Evolutionary conservation across 2,113 vertebrate species (phyloP).

Genomic region (Clarias magur): DNA sequence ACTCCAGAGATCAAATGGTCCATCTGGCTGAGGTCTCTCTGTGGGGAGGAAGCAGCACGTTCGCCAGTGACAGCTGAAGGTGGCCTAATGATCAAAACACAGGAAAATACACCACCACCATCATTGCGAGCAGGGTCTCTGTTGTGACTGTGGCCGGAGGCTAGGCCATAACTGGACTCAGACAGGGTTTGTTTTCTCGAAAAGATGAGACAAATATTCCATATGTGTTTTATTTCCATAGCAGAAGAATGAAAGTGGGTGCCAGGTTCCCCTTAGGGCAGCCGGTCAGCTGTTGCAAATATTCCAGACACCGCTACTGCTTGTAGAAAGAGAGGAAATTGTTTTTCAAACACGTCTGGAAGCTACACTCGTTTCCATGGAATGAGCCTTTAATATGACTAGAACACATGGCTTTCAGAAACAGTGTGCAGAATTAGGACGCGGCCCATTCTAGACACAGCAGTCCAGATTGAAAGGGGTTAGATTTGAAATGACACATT

Average conservation of each 20-base stretch:
- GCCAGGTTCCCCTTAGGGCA: conserved; percentile 44
- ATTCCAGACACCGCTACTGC: conserved; percentile 42
- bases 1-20: conserved; percentile 55
- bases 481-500: neutral
- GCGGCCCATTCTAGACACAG: neutral
- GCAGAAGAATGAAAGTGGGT: conserved; percentile 19
- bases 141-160: neutral
- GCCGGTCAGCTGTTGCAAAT: conserved; percentile 45
- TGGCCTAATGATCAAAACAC: conserved; percentile 48
- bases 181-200: conserved; percentile 32
- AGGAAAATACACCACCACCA: conserved; percentile 29
- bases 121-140: conserved; percentile 4
- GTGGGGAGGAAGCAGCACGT: conserved; percentile 52
- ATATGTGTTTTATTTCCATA: conserved; percentile 39
- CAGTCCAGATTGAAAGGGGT: conserved; percentile 5
- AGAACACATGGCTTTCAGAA: conserved; percentile 38
- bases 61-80: conserved; percentile 54
- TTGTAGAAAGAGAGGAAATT: conserved; percentile 51
- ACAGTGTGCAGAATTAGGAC: neutral
- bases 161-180: conserved; percentile 16
- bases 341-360: conserved; percentile 48
- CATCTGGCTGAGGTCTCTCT: conserved; percentile 50
- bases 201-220: conserved; percentile 42
- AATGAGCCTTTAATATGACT: conserved; percentile 42
- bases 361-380: conserved; percentile 33